Evolutionary conservation across 2,888 invertebrate species (phyloP), one percentile per base, ranked within the genome.

Genomic region (Mechanitis mazaeus): DNA sequence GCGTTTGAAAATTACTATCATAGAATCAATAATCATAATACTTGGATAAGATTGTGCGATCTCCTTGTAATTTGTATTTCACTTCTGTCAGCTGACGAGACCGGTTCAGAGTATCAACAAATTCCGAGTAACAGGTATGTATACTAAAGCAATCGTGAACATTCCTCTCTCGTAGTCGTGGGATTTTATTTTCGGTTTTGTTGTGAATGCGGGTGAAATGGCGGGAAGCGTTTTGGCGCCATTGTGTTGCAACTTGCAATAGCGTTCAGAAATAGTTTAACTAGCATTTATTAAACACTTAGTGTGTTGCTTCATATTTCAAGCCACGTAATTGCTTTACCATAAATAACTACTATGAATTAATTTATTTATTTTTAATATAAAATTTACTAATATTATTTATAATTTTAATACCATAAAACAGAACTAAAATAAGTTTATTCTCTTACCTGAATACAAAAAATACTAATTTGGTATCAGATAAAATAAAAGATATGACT

Each of bases 71-170:
- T 71, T 68, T 69, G 65, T 68, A 79, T 80, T 80, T 84, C 78
- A 73, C 75, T 71, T 64, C 71, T 76, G 82, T 80, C 87, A 85
- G 87, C 86, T 86, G 86, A 81, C 76, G 67, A 63, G 77, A 87
- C 88, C 87, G 85, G 88, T 87, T 83, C 67, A 69, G 70, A 72
- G 72, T 72, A 74, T 74, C 72, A 75, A 80, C 77, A 73, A 80
- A 86, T 86, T 83, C 85, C 85, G 75, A 76, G 71, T 72, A 75
- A 80, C 84, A 85, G 84, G 87, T 86, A 84, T 67, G 78, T 76
- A 69, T 65, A 66, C 69, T 64, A 58, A 69, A 72, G 71, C 71
- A 72, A 71, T 76, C 71, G 75, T 78, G 77, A 75, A 74, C 80
- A 81, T 83, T 81, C 82, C 77, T 69, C 69, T 64, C 59, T 67